Base-by-base conservation (phyloP, 1,140 invertebrate genomes). In the Atta colombica region DNA sequence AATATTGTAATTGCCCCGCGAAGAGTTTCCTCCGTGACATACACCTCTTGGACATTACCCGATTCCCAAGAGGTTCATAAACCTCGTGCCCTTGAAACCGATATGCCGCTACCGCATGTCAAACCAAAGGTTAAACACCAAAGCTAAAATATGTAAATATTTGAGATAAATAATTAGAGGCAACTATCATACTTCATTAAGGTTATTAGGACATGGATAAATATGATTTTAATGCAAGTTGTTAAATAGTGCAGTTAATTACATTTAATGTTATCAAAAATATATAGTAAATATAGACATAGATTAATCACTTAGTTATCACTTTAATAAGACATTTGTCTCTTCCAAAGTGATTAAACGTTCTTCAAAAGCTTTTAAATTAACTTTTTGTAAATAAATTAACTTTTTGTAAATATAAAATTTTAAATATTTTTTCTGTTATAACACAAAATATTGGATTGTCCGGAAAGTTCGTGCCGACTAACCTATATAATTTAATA, bases 1-100 rank as follows among this genome's bases (percentile, higher is more conserved):
- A 94, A 94, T 94, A 94, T 94, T 92, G 90, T 94, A 94, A 94
- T 94, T 94, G 92, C 78, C 72, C 55, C 82, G 63, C 53, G 88
- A 63, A 75, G 87, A 88, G 86, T 91, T 87, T 91, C 86, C 91
- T 91, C 86, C 90, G 90, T 85, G 86, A 89, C 89, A 86, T 61
- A 90, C 85, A 39, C 88, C 86, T 78, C 61, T 75, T 69, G 53
- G 68, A 88, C 82, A 74, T 91, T 91, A 90, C 60, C 61, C 85
- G 88, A 90, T 91, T 91, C 90, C 90, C 90, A 91, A 81, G 88
- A 77, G 86, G 89, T 91, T 91, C 90, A 85, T 39, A 63, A 91
- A 89, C 90, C 89, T 87, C 28, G 10, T 85, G 78, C 60, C 89
- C 89, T 91, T 91, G 85, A 75, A 85, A 87, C 78, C 58, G n/a